These are phyloP conservation scores for Erythrocercus mccallii DNA, from an alignment of 2,113 vertebrate genomes.

Conservation along the genomic window DNA sequence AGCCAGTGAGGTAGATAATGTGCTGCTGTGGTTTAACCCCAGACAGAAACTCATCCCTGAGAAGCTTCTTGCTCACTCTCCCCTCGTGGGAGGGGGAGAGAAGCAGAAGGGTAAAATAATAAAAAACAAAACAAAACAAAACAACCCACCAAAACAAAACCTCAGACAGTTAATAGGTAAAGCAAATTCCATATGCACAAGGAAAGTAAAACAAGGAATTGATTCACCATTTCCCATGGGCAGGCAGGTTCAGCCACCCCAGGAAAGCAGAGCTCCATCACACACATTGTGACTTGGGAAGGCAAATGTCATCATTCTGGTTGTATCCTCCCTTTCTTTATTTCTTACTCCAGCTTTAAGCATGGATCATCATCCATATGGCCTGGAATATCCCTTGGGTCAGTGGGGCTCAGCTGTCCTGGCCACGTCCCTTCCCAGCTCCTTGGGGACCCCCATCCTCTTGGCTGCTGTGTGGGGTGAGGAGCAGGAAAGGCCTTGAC, in stretches of 20 bases:
- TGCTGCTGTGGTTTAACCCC: neutral
- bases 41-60: neutral
- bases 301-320: neutral
- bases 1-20: neutral
- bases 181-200: neutral
- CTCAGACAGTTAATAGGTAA: neutral
- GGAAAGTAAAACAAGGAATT: neutral
- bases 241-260: neutral
- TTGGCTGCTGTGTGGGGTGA: neutral
- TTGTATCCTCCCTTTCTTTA: too few relatives aligned
- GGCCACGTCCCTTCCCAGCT: neutral
- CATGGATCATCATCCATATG: accelerated
- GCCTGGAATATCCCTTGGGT: neutral
- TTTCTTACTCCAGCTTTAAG: neutral
- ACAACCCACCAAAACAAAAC: neutral
- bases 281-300: neutral
- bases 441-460: neutral
- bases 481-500: neutral
- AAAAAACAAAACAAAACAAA: neutral
- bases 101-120: neutral
- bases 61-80: neutral
- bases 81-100: neutral
- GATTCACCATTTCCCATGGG: neutral
- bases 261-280: neutral
- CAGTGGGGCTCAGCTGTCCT: neutral